These are phyloP conservation scores for Rhincodon typus DNA, from an alignment of 2,797 vertebrate species.

Conservation along the genomic window DNA sequence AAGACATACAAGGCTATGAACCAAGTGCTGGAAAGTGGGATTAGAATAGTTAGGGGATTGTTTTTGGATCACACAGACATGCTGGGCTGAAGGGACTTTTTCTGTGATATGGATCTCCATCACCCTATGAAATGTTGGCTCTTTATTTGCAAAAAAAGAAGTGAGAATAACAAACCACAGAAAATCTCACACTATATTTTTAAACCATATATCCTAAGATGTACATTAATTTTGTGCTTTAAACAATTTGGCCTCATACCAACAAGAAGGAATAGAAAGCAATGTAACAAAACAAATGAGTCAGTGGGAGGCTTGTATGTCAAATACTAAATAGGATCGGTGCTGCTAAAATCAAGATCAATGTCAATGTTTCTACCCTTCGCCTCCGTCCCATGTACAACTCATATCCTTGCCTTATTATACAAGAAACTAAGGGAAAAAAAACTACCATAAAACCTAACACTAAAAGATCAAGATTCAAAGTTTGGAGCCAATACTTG, in stretches of 20 bases:
- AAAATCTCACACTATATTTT: background rate
- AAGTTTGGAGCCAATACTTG: background rate
- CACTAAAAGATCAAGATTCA: background rate
- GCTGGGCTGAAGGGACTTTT: too few relatives aligned
- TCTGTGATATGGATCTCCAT: too few relatives aligned
- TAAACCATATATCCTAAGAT: background rate
- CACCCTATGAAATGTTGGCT: too few relatives aligned
- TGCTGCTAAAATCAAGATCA: background rate
- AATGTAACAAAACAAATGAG: background rate
- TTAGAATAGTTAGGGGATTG: too few relatives aligned
- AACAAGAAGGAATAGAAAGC: background rate
- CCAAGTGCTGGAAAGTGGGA: too few relatives aligned
- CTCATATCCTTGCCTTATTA: background rate
- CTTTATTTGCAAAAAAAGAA: too few relatives aligned
- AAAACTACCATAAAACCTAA: background rate
- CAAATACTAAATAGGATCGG: background rate
- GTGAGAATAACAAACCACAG: too few relatives aligned
- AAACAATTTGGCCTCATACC: background rate
- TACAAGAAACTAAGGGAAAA: background rate
- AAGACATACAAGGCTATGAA: too few relatives aligned
- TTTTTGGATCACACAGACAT: too few relatives aligned
- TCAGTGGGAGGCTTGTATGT: background rate
- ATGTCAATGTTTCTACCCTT: background rate
- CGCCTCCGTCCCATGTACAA: background rate
- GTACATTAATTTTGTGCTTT: background rate